These are phyloP conservation scores for Strix uralensis DNA, from an alignment of 2,113 vertebrate species.

Conservation along the genomic window DNA sequence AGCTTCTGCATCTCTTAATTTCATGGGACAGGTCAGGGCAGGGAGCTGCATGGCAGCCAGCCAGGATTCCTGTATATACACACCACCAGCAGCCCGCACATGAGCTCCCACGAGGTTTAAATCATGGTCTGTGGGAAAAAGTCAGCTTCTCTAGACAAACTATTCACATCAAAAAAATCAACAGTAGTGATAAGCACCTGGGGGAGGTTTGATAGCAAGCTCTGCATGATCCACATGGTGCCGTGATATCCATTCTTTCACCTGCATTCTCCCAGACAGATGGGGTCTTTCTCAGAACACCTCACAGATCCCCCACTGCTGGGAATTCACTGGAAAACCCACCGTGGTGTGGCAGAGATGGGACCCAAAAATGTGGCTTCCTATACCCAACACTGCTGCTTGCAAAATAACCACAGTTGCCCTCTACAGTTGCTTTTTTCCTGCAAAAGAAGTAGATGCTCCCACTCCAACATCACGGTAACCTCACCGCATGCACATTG, in stretches of 20 bases:
- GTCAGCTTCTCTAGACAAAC: neutral
- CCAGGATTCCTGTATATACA: constrained; percentile 11
- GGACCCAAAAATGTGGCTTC: neutral
- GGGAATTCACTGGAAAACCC: neutral
- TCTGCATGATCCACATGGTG: neutral
- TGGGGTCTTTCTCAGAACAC: neutral
- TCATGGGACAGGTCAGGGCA: constrained; percentile 3
- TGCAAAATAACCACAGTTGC: neutral
- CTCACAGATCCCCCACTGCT: neutral
- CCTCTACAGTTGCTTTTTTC: neutral
- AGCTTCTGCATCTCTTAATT: constrained; percentile 19
- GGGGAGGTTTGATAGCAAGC: neutral
- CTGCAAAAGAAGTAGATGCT: neutral
- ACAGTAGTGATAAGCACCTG: neutral
- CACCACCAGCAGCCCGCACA: neutral
- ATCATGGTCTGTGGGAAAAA: neutral
- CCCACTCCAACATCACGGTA: neutral
- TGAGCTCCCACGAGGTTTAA: neutral
- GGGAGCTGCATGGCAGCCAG: neutral
- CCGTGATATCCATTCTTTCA: neutral
- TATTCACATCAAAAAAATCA: neutral
- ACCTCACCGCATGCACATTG: neutral
- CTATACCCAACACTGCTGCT: neutral
- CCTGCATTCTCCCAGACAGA: neutral
- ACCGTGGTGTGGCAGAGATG: neutral